Percentiles rank a stretch among this genome's conserved stretches.
phyloP scores from a whole-genome alignment of 2,888 invertebrate genomes.

The Tinea semifulvella region DNA sequence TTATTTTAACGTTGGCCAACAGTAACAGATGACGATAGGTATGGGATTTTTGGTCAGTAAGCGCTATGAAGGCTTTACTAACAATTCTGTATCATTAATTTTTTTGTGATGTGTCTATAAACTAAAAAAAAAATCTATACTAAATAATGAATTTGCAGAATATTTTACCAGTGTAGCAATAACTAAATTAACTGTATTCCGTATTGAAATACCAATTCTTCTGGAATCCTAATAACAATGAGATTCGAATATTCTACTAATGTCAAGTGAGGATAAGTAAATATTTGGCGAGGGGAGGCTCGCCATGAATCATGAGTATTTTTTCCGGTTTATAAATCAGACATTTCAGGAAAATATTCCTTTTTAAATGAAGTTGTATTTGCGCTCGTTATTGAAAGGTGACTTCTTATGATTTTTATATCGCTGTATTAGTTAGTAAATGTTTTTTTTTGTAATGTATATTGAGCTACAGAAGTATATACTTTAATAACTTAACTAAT shows the following conservation, averaged over 20 bases:
- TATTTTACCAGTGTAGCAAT: not conserved
- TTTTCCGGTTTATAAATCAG: constrained; percentile 18
- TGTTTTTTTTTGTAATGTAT: too few species aligned
- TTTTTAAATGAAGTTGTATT: constrained; percentile 14
- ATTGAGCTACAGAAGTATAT: too few species aligned
- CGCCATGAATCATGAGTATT: constrained; percentile 17
- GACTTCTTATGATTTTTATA: too few species aligned
- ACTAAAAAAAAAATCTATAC: not conserved
- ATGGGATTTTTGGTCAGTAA: too few species aligned
- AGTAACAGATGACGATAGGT: too few species aligned
- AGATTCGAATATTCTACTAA: not conserved
- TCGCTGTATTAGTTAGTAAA: too few species aligned
- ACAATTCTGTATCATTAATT: not conserved
- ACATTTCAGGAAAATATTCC: constrained; percentile 16
- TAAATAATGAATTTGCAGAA: not conserved
- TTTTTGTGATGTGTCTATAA: not conserved
- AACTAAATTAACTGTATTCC: not conserved
- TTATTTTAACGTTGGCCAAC: too few species aligned
- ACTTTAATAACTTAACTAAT: too few species aligned
- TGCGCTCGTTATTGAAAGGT: not conserved
- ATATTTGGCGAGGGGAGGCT: constrained; percentile 16
- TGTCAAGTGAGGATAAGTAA: constrained; percentile 3
- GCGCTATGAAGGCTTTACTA: too few species aligned
- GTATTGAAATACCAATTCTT: not conserved
- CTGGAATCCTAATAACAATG: not conserved